Percentiles rank a stretch among this genome's conserved stretches.
Conservation (phyloP, 2,797 vertebrate genomes). For the Molossus molossus region DNA sequence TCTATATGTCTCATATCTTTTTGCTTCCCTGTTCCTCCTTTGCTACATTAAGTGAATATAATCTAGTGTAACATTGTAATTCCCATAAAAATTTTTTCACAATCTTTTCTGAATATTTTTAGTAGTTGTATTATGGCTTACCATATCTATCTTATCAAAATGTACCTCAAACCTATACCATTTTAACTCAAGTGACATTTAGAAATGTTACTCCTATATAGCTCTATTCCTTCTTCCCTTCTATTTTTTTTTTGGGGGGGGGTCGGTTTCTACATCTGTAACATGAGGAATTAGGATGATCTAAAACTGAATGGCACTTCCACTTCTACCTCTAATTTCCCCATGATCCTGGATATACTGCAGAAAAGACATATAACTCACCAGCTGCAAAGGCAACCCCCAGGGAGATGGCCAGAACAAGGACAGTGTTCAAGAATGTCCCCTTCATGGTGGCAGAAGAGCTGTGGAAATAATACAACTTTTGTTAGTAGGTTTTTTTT, state of each 20-base stretch:
- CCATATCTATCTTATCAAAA: too few species aligned
- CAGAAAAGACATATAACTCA: slow-evolving; percentile 53
- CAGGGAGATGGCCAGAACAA: not conserved
- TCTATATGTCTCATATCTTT: not conserved
- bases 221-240: not conserved
- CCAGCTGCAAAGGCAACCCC: slow-evolving; percentile 50
- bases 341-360: too few species aligned
- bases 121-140: too few species aligned
- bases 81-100: not conserved
- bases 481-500: too few species aligned
- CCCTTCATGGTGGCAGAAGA: slow-evolving; percentile 52
- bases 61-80: not conserved
- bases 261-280: not conserved
- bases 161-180: not conserved
- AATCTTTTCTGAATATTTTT: not conserved
- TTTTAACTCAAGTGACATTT: not conserved
- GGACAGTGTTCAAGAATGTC: not conserved
- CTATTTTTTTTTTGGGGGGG: not conserved
- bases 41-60: not conserved
- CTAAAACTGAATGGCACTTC: not conserved
- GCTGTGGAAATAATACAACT: slow-evolving; percentile 24
- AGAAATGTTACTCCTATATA: not conserved
- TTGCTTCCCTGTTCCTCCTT: not conserved
- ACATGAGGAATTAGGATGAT: not conserved
- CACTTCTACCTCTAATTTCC: not conserved